Conservation (phyloP, 2,888 invertebrate genomes). For the Nomada flava region DNA sequence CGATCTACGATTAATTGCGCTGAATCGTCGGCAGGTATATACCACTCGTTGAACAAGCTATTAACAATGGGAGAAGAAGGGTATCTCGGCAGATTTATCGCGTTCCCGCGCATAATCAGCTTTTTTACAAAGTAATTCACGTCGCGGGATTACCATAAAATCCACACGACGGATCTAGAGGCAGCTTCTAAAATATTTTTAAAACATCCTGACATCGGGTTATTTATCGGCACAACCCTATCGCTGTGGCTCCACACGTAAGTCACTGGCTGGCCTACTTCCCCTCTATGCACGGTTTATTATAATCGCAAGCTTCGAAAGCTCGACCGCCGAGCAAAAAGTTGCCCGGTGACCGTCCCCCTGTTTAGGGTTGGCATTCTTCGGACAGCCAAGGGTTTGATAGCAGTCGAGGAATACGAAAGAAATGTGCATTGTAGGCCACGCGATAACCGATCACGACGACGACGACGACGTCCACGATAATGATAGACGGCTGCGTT, state of each 20-base stretch:
- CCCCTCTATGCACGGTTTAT: conserved; percentile 9
- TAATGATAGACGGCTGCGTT: conserved; percentile 71
- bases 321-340: conserved; percentile 3
- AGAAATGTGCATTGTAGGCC: conserved; percentile 33
- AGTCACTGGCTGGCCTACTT: conserved; percentile 38
- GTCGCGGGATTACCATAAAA: conserved; percentile 29
- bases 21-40: conserved; percentile 8
- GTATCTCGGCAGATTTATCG: conserved; percentile 26
- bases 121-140: conserved; percentile 35
- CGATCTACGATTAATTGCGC: not conserved
- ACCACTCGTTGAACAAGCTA: conserved; percentile 8
- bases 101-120: conserved; percentile 16
- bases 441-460: conserved; percentile 49
- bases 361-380: not conserved
- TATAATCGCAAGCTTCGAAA: conserved; percentile 18
- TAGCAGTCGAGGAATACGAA: not conserved
- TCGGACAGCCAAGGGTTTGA: not conserved
- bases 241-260: conserved; percentile 16
- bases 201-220: conserved; percentile 47
- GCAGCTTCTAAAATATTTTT: conserved; percentile 33
- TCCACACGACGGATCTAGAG: conserved; percentile 11
- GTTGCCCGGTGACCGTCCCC: not conserved
- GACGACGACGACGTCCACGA: conserved; percentile 49
- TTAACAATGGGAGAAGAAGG: not conserved
- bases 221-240: conserved; percentile 32